A percentile compares a stretch with the other conserved stretches of the same genome.
Conservation (phyloP, 2,113 vertebrate species). For the Trichomycterus rosablanca region DNA sequence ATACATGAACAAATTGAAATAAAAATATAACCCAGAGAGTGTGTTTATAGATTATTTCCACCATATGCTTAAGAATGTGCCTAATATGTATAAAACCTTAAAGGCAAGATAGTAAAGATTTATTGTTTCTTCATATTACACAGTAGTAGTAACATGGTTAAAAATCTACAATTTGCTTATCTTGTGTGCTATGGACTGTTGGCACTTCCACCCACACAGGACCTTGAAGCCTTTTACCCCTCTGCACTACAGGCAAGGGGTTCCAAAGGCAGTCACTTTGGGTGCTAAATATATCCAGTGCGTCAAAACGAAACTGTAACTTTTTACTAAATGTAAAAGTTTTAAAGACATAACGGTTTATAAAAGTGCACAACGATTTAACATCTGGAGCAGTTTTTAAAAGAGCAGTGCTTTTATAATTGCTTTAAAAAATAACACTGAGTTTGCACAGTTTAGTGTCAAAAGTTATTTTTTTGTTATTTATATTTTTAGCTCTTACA, state of each 20-base stretch:
- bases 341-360: no score
- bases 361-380: no score
- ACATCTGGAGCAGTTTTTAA: no score
- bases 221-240: slow-evolving; percentile 42
- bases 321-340: no score
- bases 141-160: slow-evolving; percentile 22
- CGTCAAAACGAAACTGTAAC: no score
- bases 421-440: no score
- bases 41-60: slow-evolving; percentile 10
- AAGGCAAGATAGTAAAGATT: slow-evolving; percentile 11
- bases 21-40: background rate
- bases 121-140: slow-evolving; percentile 20
- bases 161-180: slow-evolving; percentile 34
- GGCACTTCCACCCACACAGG: slow-evolving; percentile 41
- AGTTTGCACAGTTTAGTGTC: no score
- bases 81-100: background rate
- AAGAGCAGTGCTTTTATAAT: no score
- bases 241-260: slow-evolving; percentile 26
- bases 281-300: background rate
- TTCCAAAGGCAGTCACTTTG: slow-evolving; percentile 18
- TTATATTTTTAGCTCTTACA: no score
- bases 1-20: background rate
- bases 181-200: slow-evolving; percentile 34
- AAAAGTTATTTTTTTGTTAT: no score
- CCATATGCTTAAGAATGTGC: background rate